Percentiles rank a stretch among this genome's conserved stretches.
These are phyloP conservation scores for Aricia artaxerxes DNA, from an alignment of 2,888 invertebrate genomes.

Conservation along the genomic window DNA sequence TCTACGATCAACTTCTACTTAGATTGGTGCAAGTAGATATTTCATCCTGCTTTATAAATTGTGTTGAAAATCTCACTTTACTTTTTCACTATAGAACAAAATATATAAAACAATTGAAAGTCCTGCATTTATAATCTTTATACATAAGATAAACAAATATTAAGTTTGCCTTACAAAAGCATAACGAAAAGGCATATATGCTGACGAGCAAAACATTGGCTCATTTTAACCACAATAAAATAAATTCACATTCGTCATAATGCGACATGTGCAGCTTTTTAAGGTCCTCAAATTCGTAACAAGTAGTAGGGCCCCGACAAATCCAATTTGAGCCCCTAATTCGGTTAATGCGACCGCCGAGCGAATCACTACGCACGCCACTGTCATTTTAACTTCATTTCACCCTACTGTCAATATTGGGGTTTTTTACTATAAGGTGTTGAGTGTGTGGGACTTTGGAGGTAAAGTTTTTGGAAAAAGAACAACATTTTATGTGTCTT, in stretches of 20 bases:
- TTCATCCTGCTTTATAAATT: too few species aligned
- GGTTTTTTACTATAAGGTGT: conserved; percentile 39
- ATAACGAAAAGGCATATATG: not conserved
- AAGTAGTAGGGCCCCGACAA: conserved; percentile 75
- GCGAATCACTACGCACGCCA: conserved; percentile 78
- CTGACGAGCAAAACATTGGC: not conserved
- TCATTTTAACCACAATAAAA: not conserved
- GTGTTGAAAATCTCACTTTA: too few species aligned
- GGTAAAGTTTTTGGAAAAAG: not conserved
- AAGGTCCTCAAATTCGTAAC: conserved; percentile 65
- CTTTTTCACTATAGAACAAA: too few species aligned
- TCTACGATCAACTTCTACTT: too few species aligned
- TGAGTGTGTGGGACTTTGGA: not conserved
- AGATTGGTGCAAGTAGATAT: too few species aligned
- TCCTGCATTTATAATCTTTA: too few species aligned
- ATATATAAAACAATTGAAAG: too few species aligned
- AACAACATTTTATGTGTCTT: too few species aligned
- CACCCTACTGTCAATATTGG: conserved; percentile 52
- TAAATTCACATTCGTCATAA: conserved; percentile 22
- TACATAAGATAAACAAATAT: too few species aligned
- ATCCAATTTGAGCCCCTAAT: conserved; percentile 79
- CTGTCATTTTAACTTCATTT: conserved; percentile 81
- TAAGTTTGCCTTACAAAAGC: too few species aligned
- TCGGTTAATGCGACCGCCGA: conserved; percentile 76
- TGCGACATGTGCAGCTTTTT: conserved; percentile 50